Percentiles rank a stretch among this genome's conserved stretches.
These are phyloP conservation scores for Oligia fasciuncula DNA, from an alignment of 2,888 invertebrate genomes.

Conservation along the genomic window DNA sequence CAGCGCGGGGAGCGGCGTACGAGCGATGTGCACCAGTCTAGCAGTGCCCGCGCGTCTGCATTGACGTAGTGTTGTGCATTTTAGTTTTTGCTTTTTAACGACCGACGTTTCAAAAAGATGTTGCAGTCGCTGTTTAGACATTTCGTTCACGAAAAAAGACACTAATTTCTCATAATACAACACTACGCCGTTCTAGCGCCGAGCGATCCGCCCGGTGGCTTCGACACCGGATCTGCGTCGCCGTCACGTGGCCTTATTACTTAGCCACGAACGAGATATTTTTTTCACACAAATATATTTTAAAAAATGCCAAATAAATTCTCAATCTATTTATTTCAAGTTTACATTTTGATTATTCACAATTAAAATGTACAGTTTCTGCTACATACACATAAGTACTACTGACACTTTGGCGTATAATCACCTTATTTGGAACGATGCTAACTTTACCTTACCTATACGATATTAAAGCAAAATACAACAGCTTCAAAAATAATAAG, in stretches of 20 bases:
- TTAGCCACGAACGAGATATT: background rate
- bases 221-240: too few species aligned
- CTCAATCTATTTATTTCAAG: conserved; percentile 71
- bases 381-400: conserved; percentile 66
- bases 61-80: too few species aligned
- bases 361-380: conserved; percentile 67
- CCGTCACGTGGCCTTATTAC: background rate
- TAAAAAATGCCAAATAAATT: conserved; percentile 29
- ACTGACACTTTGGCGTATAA: conserved; percentile 66
- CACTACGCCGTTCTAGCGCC: too few species aligned
- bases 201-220: too few species aligned
- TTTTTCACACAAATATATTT: background rate
- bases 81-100: too few species aligned
- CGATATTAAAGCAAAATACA: conserved; percentile 31
- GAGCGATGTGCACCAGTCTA: too few species aligned
- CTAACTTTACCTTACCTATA: conserved; percentile 28
- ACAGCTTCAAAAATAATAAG: conserved; percentile 5
- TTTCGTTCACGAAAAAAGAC: too few species aligned
- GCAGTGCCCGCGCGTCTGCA: too few species aligned
- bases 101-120: too few species aligned
- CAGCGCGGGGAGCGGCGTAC: too few species aligned
- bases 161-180: too few species aligned
- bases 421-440: conserved; percentile 51
- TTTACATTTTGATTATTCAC: conserved; percentile 69
- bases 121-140: too few species aligned